Conservation (phyloP, 2,797 vertebrate species). For the Scolopax rusticola region DNA sequence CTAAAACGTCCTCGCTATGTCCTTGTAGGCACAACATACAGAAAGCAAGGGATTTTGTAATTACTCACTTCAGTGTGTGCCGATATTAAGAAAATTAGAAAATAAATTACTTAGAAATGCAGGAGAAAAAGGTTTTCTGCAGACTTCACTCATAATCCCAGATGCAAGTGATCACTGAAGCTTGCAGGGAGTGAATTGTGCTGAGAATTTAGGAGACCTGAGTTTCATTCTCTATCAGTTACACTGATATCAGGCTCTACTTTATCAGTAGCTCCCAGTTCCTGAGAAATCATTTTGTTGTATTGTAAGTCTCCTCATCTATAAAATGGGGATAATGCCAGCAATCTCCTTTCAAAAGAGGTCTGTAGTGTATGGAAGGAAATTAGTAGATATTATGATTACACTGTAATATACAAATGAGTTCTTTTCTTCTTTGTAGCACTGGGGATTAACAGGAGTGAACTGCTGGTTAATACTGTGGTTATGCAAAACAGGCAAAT, state of each 20-base stretch:
- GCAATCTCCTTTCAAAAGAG: slow-evolving; percentile 44
- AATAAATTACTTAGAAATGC: slow-evolving; percentile 50
- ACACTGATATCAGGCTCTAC: slow-evolving; percentile 21
- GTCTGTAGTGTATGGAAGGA: slow-evolving; percentile 3
- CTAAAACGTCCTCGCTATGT: neutral
- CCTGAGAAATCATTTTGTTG: slow-evolving; percentile 47
- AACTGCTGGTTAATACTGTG: slow-evolving; percentile 24
- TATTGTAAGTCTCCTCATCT: slow-evolving; percentile 24
- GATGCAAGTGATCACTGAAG: neutral
- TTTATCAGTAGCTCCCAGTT: slow-evolving; percentile 53
- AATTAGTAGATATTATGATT: slow-evolving; percentile 62
- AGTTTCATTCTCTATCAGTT: slow-evolving; percentile 44
- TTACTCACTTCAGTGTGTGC: neutral
- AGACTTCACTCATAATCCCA: slow-evolving; percentile 3
- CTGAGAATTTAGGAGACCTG: slow-evolving; percentile 23
- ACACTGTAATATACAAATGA: slow-evolving; percentile 21
- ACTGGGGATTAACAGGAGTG: neutral
- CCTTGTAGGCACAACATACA: neutral
- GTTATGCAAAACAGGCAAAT: slow-evolving; percentile 45
- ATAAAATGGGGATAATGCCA: slow-evolving; percentile 49
- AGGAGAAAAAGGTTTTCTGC: neutral
- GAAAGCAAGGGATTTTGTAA: slow-evolving; percentile 16
- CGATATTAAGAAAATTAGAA: slow-evolving; percentile 53
- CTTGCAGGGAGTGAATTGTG: neutral
- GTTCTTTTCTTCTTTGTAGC: slow-evolving; percentile 29